Evolutionary conservation across 2,113 vertebrate species (phyloP).

Genomic region (Lonchura striata): DNA sequence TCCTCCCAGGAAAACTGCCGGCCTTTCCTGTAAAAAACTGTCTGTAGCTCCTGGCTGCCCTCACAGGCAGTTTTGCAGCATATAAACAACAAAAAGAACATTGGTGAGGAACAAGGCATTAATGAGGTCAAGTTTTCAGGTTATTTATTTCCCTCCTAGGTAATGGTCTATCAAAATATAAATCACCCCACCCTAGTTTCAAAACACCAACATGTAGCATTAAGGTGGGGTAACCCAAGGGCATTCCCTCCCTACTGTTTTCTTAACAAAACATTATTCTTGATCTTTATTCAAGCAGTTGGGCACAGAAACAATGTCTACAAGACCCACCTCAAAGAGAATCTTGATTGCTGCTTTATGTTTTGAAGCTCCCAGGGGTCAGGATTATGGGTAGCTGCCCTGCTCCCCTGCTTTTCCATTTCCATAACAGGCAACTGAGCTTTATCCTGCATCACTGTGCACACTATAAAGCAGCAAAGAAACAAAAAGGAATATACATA

Average conservation of each 20-base stretch:
- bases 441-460: not conserved
- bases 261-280: not conserved
- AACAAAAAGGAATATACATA: not conserved
- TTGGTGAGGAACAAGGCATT: not conserved
- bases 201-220: not conserved
- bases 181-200: constrained; percentile 46
- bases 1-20: not conserved
- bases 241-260: not conserved
- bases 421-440: not conserved
- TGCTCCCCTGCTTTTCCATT: not conserved
- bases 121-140: not conserved
- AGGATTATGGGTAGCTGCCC: not conserved
- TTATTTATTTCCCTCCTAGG: constrained; percentile 30
- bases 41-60: not conserved
- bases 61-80: not conserved
- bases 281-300: not conserved
- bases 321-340: not conserved
- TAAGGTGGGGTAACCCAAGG: not conserved
- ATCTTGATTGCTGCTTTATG: not conserved
- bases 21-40: not conserved
- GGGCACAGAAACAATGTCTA: not conserved
- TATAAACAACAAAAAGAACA: not conserved
- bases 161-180: constrained; percentile 18
- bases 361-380: not conserved
- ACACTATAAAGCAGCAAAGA: not conserved